phyloP scores from a whole-genome alignment of 2,888 invertebrate genomes.

The Onchidella celtica region DNA sequence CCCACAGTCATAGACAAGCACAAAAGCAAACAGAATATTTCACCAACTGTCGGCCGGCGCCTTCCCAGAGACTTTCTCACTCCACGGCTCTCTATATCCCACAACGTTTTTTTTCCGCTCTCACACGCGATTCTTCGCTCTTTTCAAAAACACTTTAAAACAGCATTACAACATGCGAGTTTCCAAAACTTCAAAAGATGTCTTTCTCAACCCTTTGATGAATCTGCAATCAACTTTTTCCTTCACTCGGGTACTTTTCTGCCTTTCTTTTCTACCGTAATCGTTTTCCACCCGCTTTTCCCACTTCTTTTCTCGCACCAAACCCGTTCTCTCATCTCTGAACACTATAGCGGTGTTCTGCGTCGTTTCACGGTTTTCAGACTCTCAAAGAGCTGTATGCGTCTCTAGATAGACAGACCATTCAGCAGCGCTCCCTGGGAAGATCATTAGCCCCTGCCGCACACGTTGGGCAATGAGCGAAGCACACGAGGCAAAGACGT shows the following conservation, averaged over 20 bases:
- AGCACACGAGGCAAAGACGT: not conserved
- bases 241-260: not conserved
- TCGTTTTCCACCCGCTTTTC: not conserved
- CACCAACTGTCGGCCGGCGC: too few relatives aligned
- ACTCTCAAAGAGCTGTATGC: conserved; percentile 24
- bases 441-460: conserved; percentile 9
- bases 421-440: conserved; percentile 9
- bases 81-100: too few relatives aligned
- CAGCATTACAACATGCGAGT: conserved; percentile 15
- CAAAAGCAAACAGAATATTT: too few relatives aligned
- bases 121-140: too few relatives aligned
- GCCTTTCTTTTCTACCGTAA: not conserved
- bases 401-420: not conserved
- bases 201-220: conserved; percentile 22
- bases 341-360: conserved; percentile 9
- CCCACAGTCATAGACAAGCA: too few relatives aligned
- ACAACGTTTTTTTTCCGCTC: too few relatives aligned
- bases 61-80: too few relatives aligned
- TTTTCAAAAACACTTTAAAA: not conserved
- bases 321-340: conserved; percentile 14
- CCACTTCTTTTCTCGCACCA: not conserved
- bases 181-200: not conserved
- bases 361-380: conserved; percentile 23
- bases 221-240: not conserved
- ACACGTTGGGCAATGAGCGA: not conserved